Percentiles rank a stretch among this genome's conserved stretches.
Evolutionary conservation across 2,888 invertebrate genomes (phyloP).

Genomic region (Lamproptera curius): DNA sequence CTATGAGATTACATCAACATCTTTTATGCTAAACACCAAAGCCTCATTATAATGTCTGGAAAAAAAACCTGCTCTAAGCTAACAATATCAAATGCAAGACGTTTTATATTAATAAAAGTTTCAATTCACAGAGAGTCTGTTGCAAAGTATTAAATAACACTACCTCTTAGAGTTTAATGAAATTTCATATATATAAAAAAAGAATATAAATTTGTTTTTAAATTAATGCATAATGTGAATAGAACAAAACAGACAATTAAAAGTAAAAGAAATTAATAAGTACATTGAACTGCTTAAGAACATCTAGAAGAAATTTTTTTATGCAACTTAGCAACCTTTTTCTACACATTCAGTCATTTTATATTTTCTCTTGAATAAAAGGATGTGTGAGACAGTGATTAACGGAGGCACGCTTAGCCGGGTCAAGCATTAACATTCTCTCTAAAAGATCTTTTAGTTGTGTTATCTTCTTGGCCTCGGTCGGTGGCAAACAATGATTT

Average conservation of each 20-base stretch:
- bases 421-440: slow-evolving; percentile 93
- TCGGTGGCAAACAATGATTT: slow-evolving; percentile 91
- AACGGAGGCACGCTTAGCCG: slow-evolving; percentile 94
- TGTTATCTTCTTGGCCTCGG: slow-evolving; percentile 93
- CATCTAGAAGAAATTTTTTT: no score
- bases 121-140: neutral
- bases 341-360: no score
- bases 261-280: no score
- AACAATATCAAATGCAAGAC: neutral
- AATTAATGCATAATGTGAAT: neutral
- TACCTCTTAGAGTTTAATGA: neutral
- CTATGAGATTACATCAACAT: no score
- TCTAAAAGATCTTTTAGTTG: slow-evolving; percentile 96
- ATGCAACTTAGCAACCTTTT: no score
- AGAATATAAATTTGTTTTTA: neutral
- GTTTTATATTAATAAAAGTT: neutral
- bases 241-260: no score
- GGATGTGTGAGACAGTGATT: slow-evolving; percentile 96
- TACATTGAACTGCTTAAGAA: no score
- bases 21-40: neutral
- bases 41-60: neutral
- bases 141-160: neutral
- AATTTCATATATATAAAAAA: neutral
- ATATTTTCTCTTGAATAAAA: slow-evolving; percentile 97
- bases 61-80: neutral